phyloP scores from a whole-genome alignment of 1,140 invertebrate species.

The Megalopta genalis region DNA sequence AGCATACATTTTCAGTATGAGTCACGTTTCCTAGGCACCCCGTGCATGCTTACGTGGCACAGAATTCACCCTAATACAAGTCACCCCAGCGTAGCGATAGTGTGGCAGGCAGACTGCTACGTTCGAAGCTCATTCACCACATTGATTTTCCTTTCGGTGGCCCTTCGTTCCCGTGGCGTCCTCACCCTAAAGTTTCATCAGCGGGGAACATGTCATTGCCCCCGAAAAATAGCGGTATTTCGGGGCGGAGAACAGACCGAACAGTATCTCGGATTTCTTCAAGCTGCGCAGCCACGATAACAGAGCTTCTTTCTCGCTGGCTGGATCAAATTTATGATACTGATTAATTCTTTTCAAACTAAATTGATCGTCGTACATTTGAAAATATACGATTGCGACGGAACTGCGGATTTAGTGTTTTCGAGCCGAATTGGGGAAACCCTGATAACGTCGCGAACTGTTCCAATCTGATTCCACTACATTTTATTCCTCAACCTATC shows the following conservation, averaged over 20 bases:
- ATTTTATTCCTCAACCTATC: no score
- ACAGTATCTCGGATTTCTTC: not conserved
- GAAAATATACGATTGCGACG: not conserved
- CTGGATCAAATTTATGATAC: not conserved
- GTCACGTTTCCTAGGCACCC: constrained; percentile 65
- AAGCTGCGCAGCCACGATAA: constrained; percentile 6
- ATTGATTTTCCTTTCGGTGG: constrained; percentile 75
- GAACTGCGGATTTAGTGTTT: not conserved
- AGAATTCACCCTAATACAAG: constrained; percentile 70
- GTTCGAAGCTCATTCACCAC: constrained; percentile 71
- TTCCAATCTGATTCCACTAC: not conserved
- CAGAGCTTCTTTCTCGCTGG: not conserved
- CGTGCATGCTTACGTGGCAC: constrained; percentile 72
- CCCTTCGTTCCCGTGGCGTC: constrained; percentile 59
- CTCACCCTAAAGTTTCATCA: constrained; percentile 62
- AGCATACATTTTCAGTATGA: constrained; percentile 47
- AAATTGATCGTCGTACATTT: not conserved
- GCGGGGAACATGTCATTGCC: constrained; percentile 67
- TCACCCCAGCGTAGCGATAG: constrained; percentile 68
- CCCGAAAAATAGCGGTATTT: constrained; percentile 66
- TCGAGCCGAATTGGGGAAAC: not conserved
- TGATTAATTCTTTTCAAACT: not conserved
- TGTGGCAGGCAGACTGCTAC: constrained; percentile 65
- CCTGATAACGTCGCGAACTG: not conserved
- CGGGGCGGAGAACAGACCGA: constrained; percentile 18